Evolutionary conservation across 2,888 invertebrate species (phyloP), one percentile per base, ranked within the genome.

Genomic region (Neria commutata): DNA sequence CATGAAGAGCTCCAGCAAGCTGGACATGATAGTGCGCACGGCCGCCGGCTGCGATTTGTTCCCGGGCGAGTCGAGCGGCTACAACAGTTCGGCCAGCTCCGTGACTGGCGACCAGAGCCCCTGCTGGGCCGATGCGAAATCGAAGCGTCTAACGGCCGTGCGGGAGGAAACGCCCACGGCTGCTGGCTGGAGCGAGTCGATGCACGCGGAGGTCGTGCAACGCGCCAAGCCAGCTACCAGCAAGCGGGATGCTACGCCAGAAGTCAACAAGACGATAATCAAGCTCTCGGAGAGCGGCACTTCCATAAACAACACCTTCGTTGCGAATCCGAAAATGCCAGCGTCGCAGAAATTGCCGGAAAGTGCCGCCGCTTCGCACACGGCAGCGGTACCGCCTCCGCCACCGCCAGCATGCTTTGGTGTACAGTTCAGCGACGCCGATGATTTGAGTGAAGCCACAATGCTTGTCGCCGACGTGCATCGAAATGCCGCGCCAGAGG

Each of bases 11-110:
- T 87, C 88, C 57, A 88, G 89, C 47, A 89, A 91, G 33, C 84
- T 94, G 57, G 91, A 92, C 71, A 84, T 94, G 72, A 81, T 89
- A 19, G 86, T 94, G 25, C 86, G 91, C 48, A 91, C 92, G 74
- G 89, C 89, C 4, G 91, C 90, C 0, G 93, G 92, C 46, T 85
- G 89, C 8, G 91, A 92, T 77, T 83, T 92, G 40, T 91, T 91
- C 71, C 91, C 91, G 0, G 91, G 91, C 8, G 91, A 91, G 81
- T 91, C 91, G 49, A 91, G 91, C 56, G 92, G 92, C 6, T 92
- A 92, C 83, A 91, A 92, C 75, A 91, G 91, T 73, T 91, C 91
- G 0, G 91, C 91, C n/a, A 91, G 91, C 63, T 91, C 90, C 24
- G 89, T 91, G 1, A 91, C 91, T 1, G 88, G 88, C 3, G 92